phyloP scores from a whole-genome alignment of 2,797 vertebrate species.

The Geotria australis region DNA sequence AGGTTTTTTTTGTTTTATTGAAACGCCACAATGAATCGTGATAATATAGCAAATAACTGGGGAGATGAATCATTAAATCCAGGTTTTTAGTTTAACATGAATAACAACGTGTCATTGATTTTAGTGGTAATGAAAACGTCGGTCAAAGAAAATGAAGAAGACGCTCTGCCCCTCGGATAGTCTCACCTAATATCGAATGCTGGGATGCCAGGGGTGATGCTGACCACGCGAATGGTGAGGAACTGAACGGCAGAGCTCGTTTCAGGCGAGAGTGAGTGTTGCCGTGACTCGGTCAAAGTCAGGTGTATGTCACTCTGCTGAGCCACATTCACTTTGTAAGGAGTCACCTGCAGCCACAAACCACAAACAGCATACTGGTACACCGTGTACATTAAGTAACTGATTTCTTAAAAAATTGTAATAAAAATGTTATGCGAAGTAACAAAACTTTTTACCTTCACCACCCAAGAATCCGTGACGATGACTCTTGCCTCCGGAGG shows the following conservation, averaged over 20 bases:
- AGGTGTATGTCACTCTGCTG: slow-evolving; percentile 47
- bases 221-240: slow-evolving; percentile 42
- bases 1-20: no score
- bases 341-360: slow-evolving; percentile 12
- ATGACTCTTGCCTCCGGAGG: slow-evolving; percentile 38
- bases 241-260: slow-evolving; percentile 40
- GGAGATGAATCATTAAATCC: no score
- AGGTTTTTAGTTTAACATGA: no score
- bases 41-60: no score
- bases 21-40: no score
- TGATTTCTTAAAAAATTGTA: no score
- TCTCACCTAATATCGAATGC: slow-evolving; percentile 42
- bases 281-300: slow-evolving; percentile 37
- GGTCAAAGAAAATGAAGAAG: no score
- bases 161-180: not conserved
- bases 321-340: slow-evolving; percentile 35
- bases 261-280: slow-evolving; percentile 47
- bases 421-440: no score
- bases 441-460: slow-evolving; percentile 19
- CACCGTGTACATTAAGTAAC: no score
- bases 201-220: slow-evolving; percentile 22
- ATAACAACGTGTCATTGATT: no score
- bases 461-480: slow-evolving; percentile 62
- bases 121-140: no score
- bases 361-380: no score